Evolutionary conservation across 2,888 invertebrate genomes (phyloP).

Genomic region (Drosophila phalerata): DNA sequence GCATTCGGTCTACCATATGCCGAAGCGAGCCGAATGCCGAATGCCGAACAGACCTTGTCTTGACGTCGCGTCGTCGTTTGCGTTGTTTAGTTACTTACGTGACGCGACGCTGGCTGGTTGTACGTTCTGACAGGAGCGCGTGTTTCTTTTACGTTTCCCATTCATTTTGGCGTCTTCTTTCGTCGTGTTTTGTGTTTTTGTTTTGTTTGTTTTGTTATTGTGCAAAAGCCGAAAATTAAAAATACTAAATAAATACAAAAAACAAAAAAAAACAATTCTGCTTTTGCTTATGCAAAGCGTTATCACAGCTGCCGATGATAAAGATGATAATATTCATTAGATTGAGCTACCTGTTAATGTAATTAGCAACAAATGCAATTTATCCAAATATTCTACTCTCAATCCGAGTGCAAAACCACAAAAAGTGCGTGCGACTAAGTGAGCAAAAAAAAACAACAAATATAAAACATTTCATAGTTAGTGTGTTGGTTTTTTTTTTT

Average conservation of each 20-base stretch:
- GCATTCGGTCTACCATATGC: constrained; percentile 19
- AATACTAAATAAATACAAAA: too few species aligned
- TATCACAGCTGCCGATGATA: constrained; percentile 25
- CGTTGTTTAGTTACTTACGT: constrained; percentile 62
- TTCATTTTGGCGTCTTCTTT: constrained; percentile 41
- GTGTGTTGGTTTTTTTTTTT: constrained; percentile 17
- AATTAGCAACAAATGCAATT: constrained; percentile 54
- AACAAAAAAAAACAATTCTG: constrained; percentile 20
- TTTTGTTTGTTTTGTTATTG: constrained; percentile 18
- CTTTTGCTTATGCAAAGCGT: constrained; percentile 26
- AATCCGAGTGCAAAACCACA: constrained; percentile 16
- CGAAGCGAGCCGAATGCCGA: constrained; percentile 34
- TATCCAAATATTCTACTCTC: constrained; percentile 11
- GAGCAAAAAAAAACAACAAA: constrained; percentile 1
- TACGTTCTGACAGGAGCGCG: constrained; percentile 28
- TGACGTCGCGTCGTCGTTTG: constrained; percentile 20
- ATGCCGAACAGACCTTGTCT: constrained; percentile 38
- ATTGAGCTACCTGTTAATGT: constrained; percentile 42
- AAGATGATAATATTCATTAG: constrained; percentile 23
- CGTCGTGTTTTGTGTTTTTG: constrained; percentile 34
- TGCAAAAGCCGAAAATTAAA: constrained; percentile 12
- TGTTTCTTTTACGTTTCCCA: constrained; percentile 14
- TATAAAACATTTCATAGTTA: constrained; percentile 37
- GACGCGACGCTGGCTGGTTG: constrained; percentile 63
- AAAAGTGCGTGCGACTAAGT: constrained; percentile 42